Evolutionary conservation across 1,140 invertebrate species (phyloP), one percentile per base, ranked within the genome.

Genomic region (Drosophila kohkoa): DNA sequence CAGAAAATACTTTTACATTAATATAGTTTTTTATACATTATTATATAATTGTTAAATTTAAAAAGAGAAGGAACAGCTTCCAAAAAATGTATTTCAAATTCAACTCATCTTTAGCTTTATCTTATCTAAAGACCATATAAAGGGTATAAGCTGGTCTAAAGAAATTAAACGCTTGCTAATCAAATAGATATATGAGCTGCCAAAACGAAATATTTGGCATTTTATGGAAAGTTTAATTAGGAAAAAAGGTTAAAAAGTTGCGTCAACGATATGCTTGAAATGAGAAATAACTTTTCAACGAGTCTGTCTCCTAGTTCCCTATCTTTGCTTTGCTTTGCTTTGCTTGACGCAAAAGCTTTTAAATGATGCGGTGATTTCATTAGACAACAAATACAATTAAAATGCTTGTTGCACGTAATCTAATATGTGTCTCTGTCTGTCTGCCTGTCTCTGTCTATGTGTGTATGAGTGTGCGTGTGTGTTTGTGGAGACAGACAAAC

Each of bases 331-430:
- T 25, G 20, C 20, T 25, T 25, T 25, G 20, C 6, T 32, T 43
- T 72, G 63, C 64, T 68, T 32, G 55, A 55, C 62, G 43, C 48
- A 43, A 87, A 87, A 82, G 82, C 82, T 87, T 87, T 82, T 79
- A 76, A 82, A 87, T 79, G 71, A 59, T 86, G 79, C 71, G 64
- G 67, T 87, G 82, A 86, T 86, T 86, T 86, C 82, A 87, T 82
- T 86, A 87, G 82, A 79, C 82, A 75, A 81, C 82, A 86, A 86
- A 86, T 76, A 86, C 79, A 87, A 86, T 86, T 86, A 86, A 86
- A 87, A 78, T 82, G 79, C 76, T 86, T 87, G 79, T 82, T 87
- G 82, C 82, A 82, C 71, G 67, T 82, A 86, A 86, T 86, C 71
- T 87, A 86, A 87, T 87, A 82, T 82, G 64, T 41, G n/a, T 54